Percentiles rank a stretch among this genome's conserved stretches.
Conservation (phyloP, 2,797 vertebrate genomes). For the Lacerta viridis region DNA sequence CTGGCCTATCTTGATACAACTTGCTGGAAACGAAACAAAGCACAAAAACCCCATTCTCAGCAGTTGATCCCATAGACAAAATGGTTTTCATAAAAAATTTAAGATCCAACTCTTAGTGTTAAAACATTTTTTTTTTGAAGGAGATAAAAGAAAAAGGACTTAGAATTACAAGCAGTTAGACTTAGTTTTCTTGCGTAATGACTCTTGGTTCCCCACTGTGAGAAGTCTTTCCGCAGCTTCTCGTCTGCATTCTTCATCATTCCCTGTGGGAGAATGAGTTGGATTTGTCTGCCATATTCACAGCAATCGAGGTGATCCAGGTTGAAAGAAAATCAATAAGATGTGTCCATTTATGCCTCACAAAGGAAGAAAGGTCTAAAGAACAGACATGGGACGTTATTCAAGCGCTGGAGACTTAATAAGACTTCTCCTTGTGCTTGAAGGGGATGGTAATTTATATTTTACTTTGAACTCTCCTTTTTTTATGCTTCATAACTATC, state of each 20-base stretch:
- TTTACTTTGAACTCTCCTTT: slow-evolving; percentile 82
- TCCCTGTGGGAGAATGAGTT: slow-evolving; percentile 88
- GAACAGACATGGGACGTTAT: slow-evolving; percentile 86
- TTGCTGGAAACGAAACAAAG: slow-evolving; percentile 70
- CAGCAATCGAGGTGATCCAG: slow-evolving; percentile 93
- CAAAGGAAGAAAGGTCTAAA: slow-evolving; percentile 89
- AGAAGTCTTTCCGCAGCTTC: slow-evolving; percentile 81
- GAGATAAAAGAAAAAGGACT: slow-evolving; percentile 83
- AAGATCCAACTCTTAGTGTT: slow-evolving; percentile 80
- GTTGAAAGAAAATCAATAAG: slow-evolving; percentile 99
- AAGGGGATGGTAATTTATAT: slow-evolving; percentile 86
- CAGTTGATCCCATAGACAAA: slow-evolving; percentile 87
- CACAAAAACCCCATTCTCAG: slow-evolving; percentile 80
- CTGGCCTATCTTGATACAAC: slow-evolving; percentile 60
- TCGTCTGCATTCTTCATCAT: slow-evolving; percentile 83
- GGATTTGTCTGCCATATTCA: slow-evolving; percentile 94
- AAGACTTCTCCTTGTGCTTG: slow-evolving; percentile 85
- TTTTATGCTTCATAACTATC: slow-evolving; percentile 83
- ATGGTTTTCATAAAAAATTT: slow-evolving; percentile 94
- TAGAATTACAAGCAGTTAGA: slow-evolving; percentile 85
- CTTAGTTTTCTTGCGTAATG: slow-evolving; percentile 85
- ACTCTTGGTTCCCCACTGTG: slow-evolving; percentile 85
- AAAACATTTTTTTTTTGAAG: slow-evolving; percentile 82
- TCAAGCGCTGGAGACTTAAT: slow-evolving; percentile 86
- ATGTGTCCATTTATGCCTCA: slow-evolving; percentile 95